Conservation (phyloP, 92 coral and sea anemone genomes). For the Porites cylindrica region DNA sequence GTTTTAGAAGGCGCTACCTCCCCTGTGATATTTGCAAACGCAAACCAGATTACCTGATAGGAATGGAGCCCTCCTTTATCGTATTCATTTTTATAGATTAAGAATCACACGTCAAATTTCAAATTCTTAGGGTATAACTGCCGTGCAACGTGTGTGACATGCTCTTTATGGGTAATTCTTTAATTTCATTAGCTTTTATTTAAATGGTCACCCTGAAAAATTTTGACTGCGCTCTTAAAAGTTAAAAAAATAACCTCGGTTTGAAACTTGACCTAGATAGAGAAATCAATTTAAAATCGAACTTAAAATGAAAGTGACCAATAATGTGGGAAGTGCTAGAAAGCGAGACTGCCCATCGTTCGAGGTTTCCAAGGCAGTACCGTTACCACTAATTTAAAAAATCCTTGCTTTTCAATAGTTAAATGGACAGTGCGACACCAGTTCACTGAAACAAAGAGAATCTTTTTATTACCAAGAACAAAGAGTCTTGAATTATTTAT, state of each 20-base stretch:
- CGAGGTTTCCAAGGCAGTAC: not conserved
- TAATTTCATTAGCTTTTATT: not conserved
- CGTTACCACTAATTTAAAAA: not conserved
- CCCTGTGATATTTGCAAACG: too few species aligned
- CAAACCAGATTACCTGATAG: too few species aligned
- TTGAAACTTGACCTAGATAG: not conserved
- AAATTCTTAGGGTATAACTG: too few species aligned
- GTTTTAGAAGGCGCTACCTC: too few species aligned
- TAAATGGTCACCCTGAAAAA: not conserved
- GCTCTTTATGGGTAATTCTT: too few species aligned
- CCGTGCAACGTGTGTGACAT: too few species aligned
- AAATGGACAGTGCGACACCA: slow-evolving; percentile 14
- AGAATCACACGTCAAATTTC: too few species aligned
- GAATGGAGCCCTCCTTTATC: too few species aligned
- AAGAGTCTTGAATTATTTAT: slow-evolving; percentile 65
- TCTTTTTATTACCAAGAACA: slow-evolving; percentile 52
- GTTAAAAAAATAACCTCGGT: not conserved
- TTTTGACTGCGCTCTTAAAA: not conserved
- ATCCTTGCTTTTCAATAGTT: slow-evolving; percentile 9
- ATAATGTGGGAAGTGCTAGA: not conserved
- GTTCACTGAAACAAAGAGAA: slow-evolving; percentile 28
- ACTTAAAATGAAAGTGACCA: not conserved
- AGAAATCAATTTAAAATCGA: not conserved
- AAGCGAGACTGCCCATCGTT: not conserved
- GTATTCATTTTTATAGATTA: too few species aligned